These are phyloP conservation scores for Orchesella flavescens DNA, from an alignment of 2,888 invertebrate species.

Conservation along the genomic window DNA sequence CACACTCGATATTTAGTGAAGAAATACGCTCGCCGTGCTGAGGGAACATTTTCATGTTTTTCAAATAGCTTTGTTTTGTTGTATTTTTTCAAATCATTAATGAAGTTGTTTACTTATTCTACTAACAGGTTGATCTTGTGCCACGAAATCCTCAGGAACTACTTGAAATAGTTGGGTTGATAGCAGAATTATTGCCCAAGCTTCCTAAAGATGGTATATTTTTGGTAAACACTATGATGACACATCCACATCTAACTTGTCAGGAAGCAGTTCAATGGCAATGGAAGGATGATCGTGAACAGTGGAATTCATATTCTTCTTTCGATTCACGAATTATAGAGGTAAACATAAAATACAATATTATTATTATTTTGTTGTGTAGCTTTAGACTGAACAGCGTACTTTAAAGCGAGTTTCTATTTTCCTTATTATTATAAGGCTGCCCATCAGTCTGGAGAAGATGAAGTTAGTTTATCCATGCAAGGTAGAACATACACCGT, in stretches of 20 bases:
- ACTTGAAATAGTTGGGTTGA: constrained; percentile 96
- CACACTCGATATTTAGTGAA: not conserved
- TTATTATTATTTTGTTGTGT: not conserved
- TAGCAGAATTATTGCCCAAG: constrained; percentile 97
- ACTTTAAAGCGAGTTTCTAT: too few relatives aligned
- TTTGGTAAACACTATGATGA: constrained; percentile 86
- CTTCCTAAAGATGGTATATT: constrained; percentile 96
- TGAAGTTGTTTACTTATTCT: not conserved
- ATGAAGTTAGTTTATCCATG: constrained; percentile 93
- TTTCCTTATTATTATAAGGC: constrained; percentile 76
- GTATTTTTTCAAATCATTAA: not conserved
- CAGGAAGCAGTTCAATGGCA: constrained; percentile 92
- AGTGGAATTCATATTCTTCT: constrained; percentile 92
- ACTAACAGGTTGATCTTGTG: constrained; percentile 83
- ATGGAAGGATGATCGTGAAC: constrained; percentile 95
- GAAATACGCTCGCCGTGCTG: constrained; percentile 24
- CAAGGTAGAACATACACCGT: constrained; percentile 95
- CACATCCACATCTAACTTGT: constrained; percentile 69
- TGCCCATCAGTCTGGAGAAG: constrained; percentile 93
- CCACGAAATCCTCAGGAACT: constrained; percentile 95
- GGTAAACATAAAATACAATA: constrained; percentile 75
- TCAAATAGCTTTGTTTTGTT: not conserved
- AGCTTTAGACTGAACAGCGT: too few relatives aligned
- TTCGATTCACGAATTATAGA: constrained; percentile 96
- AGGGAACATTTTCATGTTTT: not conserved